These are phyloP conservation scores for Phoxinus dragarum DNA, from an alignment of 2,797 vertebrate species.

Conservation along the genomic window DNA sequence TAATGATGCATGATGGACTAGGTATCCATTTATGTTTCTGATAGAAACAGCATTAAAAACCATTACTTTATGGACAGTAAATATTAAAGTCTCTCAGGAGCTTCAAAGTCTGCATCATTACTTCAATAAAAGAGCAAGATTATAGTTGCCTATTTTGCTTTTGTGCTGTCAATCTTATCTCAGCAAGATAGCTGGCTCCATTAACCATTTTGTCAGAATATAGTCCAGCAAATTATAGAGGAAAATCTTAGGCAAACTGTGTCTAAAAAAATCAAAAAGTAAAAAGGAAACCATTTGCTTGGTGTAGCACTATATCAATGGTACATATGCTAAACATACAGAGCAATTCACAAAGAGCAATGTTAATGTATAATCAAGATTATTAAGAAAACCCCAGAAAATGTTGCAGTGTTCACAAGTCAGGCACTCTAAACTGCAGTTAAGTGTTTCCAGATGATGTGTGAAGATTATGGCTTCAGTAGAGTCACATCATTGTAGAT, in stretches of 20 bases:
- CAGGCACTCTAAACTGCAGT: background rate
- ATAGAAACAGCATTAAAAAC: slow-evolving; percentile 7
- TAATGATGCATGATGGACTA: slow-evolving; percentile 16
- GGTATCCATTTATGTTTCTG: slow-evolving; percentile 1
- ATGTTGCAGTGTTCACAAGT: background rate
- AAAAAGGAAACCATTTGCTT: background rate
- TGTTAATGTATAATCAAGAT: too few relatives aligned
- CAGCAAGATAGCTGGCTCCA: background rate
- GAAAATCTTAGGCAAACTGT: background rate
- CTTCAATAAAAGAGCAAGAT: slow-evolving; percentile 18
- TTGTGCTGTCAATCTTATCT: background rate
- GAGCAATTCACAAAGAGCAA: slow-evolving; percentile 2
- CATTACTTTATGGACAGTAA: slow-evolving; percentile 25
- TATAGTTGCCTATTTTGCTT: slow-evolving; percentile 22
- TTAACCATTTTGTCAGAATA: background rate
- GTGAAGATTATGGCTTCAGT: background rate
- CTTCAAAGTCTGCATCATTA: background rate
- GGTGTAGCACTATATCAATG: background rate
- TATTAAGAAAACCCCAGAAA: background rate
- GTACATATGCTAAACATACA: background rate
- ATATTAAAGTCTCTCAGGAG: slow-evolving; percentile 6
- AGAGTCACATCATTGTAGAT: background rate
- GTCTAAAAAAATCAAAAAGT: background rate
- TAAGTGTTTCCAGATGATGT: background rate
- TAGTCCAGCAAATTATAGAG: background rate